Percentiles rank a stretch among this genome's conserved stretches.
phyloP scores from a whole-genome alignment of 2,797 vertebrate genomes.

The Lindbergichthys nudifrons region DNA sequence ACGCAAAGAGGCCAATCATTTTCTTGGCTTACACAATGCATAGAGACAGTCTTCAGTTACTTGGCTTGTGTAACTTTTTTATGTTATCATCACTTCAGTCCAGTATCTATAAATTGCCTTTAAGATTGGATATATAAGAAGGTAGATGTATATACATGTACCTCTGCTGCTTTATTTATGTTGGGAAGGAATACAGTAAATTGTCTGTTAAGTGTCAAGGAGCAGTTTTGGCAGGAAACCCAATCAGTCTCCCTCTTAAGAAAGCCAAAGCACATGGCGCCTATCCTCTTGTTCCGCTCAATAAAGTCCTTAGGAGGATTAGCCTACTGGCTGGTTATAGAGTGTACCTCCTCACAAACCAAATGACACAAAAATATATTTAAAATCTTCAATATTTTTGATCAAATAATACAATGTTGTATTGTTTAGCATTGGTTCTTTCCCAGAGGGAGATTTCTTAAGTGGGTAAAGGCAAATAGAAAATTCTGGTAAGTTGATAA shows the following conservation, averaged over 20 bases:
- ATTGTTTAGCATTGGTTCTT: too few species aligned
- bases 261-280: constrained; percentile 42
- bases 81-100: neutral
- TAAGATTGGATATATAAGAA: constrained; percentile 3
- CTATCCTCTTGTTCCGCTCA: constrained; percentile 26
- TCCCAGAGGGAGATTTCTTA: too few species aligned
- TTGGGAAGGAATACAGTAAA: constrained; percentile 12
- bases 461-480: too few species aligned
- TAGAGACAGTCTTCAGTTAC: neutral
- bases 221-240: constrained; percentile 38
- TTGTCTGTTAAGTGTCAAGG: constrained; percentile 27
- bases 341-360: neutral
- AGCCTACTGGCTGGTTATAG: constrained; percentile 3
- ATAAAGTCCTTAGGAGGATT: constrained; percentile 27
- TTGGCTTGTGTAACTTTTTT: neutral
- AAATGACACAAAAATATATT: neutral
- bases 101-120: constrained; percentile 4
- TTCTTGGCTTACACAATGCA: constrained; percentile 1
- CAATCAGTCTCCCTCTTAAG: constrained; percentile 32
- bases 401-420: too few species aligned
- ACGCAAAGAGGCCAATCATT: neutral
- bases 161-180: constrained; percentile 22
- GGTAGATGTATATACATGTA: neutral
- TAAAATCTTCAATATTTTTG: too few species aligned
- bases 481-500: too few species aligned